Conservation (phyloP, 2,113 vertebrate species). For the Cheirogaleus medius region DNA sequence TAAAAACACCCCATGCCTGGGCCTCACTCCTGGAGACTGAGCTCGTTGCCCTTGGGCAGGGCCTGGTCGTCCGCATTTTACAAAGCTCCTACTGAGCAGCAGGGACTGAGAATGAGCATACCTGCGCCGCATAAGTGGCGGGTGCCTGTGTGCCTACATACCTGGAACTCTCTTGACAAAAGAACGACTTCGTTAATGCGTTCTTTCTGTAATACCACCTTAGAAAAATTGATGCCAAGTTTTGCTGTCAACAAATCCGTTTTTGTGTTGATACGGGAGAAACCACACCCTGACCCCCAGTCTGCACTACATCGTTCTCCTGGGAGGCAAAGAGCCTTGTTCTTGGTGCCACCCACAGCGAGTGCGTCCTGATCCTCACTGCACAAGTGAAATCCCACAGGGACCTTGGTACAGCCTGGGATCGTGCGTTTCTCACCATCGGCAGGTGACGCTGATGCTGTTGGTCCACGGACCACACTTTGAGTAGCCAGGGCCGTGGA, state of each 20-base stretch:
- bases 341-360: background rate
- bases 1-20: rapidly evolving
- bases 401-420: rapidly evolving
- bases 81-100: background rate
- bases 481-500: no score
- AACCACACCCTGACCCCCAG: background rate
- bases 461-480: background rate
- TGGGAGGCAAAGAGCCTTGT: background rate
- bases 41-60: rapidly evolving
- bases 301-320: rapidly evolving
- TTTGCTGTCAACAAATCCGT: background rate
- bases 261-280: background rate
- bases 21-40: background rate
- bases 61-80: background rate
- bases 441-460: rapidly evolving
- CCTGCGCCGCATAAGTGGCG: rapidly evolving
- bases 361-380: rapidly evolving
- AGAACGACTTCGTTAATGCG: rapidly evolving
- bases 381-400: rapidly evolving
- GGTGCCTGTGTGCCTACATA: rapidly evolving
- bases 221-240: rapidly evolving
- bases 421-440: rapidly evolving
- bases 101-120: rapidly evolving
- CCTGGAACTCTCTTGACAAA: background rate
- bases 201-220: background rate